Evolutionary conservation across 2,888 invertebrate genomes (phyloP), one percentile per base, ranked within the genome.

Genomic region (Diloba caeruleocephala): DNA sequence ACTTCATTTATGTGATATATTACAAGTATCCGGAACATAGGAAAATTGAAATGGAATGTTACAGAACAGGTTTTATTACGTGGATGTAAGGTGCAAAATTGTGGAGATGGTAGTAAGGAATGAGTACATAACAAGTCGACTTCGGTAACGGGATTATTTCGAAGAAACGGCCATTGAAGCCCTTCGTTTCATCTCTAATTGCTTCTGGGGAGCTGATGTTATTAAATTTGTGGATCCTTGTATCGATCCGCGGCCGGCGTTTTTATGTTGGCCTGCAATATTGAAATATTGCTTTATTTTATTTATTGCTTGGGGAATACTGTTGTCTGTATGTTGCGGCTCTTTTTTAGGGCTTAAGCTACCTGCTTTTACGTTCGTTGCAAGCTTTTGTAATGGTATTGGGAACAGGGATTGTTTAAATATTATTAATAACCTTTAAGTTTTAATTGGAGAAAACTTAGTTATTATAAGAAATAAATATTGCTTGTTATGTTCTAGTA

Each of bases 121-220:
- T 37, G 53, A 55, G 54, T 68, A 54, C 39, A 49, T 71, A 65
- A 38, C 49, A 7, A 55, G 49, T 38, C 32, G 44, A 42, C 42
- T 55, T 53, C 42, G 29, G 63, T 73, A 74, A 71, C 74, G 67
- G 74, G 55, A 66, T 74, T 65, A 70, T 64, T 74, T 74, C 71
- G 58, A 55, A 76, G 83, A 76, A 78, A 71, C 68, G 68, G 50
- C 74, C 43, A 71, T 74, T 70, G 78, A 79, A 81, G 64, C 73
- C 77, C 76, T 71, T 73, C 76, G 75, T 81, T 72, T 67, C 74
- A 67, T 81, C 76, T 81, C 78, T 85, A 84, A 87, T 85, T 87
- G 78, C 81, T 84, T 83, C 79, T 67, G 70, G 75, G 84, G 79
- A 83, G 76, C 58, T 67, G 74, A 48, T 71, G 66, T 71, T 71